phyloP scores from a whole-genome alignment of 2,797 vertebrate genomes.

The Danio kyathit region DNA sequence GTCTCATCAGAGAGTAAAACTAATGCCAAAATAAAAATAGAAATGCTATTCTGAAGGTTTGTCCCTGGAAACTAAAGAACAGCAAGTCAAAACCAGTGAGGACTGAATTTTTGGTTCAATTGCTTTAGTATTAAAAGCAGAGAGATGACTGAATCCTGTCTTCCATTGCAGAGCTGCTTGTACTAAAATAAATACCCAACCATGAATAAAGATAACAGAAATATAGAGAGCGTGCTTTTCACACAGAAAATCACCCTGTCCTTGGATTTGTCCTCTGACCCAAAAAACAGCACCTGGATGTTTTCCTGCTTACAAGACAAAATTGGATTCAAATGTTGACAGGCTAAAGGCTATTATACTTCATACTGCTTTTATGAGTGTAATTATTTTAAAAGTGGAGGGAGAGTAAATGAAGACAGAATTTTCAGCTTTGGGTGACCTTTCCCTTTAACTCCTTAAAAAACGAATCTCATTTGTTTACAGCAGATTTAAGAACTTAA shows the following conservation, averaged over 20 bases:
- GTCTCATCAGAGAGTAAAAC: conserved; percentile 1
- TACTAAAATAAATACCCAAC: background rate
- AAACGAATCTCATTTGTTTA: no score
- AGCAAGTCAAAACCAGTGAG: background rate
- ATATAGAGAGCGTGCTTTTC: background rate
- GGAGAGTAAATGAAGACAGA: no score
- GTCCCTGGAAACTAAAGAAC: background rate
- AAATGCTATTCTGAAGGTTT: background rate
- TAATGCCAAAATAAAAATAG: background rate
- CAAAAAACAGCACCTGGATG: conserved; percentile 1
- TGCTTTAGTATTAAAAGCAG: background rate
- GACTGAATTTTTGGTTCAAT: no score
- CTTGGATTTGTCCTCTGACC: conserved; percentile 8
- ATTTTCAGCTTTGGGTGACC: no score
- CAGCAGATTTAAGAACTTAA: no score
- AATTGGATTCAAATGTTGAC: background rate
- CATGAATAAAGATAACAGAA: background rate
- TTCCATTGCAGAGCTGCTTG: background rate
- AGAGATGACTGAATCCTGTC: background rate
- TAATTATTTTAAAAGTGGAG: no score
- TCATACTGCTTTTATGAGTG: background rate
- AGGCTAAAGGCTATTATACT: background rate
- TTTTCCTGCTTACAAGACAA: conserved; percentile 4
- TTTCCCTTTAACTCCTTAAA: no score
- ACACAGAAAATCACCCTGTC: background rate